A percentile compares a stretch with the other conserved stretches of the same genome.
Evolutionary conservation across 2,113 vertebrate species (phyloP).

Genomic region (Mola mola): DNA sequence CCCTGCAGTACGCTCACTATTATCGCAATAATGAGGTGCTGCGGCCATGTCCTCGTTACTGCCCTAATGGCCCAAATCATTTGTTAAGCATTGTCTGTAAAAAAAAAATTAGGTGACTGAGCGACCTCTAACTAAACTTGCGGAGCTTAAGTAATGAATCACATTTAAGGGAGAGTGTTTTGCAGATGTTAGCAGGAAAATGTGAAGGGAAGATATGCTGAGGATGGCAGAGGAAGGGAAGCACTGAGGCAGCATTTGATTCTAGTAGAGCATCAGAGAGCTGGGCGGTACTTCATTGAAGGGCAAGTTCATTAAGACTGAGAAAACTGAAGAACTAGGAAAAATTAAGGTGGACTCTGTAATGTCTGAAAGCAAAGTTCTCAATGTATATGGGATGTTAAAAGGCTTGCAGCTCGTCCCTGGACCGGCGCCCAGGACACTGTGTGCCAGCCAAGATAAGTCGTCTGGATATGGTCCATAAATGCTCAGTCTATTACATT

Average conservation of each 20-base stretch:
- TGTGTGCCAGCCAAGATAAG: conserved; percentile 35
- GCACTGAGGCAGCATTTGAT: conserved; percentile 20
- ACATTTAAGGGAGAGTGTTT: conserved; percentile 20
- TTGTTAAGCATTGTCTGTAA: conserved; percentile 1
- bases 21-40: conserved; percentile 7
- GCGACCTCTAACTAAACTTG: conserved; percentile 11
- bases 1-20: neutral
- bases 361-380: conserved; percentile 32
- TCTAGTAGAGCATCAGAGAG: conserved; percentile 13
- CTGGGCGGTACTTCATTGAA: conserved; percentile 25
- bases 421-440: conserved; percentile 47
- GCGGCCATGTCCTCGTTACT: conserved; percentile 14
- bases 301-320: conserved; percentile 34
- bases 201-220: too few species aligned
- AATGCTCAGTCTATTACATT: conserved; percentile 34
- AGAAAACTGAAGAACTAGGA: conserved; percentile 2
- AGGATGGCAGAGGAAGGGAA: conserved; percentile 4
- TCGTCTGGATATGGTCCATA: conserved; percentile 42
- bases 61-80: neutral
- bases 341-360: conserved; percentile 21
- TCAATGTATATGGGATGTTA: conserved; percentile 31
- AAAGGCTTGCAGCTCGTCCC: conserved; percentile 32
- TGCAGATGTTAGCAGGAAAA: conserved; percentile 10
- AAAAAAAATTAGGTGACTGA: conserved; percentile 21
- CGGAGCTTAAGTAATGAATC: conserved; percentile 22